phyloP scores from a whole-genome alignment of 53 echinoderm and acorn worm genomes.

The Stichopus horrens region DNA sequence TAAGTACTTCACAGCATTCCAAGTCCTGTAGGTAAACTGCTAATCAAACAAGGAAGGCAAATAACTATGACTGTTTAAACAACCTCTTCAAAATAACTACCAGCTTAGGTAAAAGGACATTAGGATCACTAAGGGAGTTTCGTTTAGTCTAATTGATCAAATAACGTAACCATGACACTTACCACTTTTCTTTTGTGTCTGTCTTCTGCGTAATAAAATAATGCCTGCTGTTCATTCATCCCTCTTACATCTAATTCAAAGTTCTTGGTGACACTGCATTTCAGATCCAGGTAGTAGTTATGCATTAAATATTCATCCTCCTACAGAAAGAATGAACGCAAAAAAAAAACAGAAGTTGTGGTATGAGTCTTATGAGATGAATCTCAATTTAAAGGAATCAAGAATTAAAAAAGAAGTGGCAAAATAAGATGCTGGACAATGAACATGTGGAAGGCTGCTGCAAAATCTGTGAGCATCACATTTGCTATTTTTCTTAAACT shows the following conservation, averaged over 20 bases:
- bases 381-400: not conserved
- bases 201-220: constrained; percentile 15
- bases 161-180: not conserved
- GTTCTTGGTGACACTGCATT: constrained; percentile 9
- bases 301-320: constrained; percentile 75
- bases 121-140: too few relatives aligned
- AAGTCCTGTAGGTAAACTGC: too few relatives aligned
- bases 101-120: too few relatives aligned
- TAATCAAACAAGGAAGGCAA: too few relatives aligned
- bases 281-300: constrained; percentile 20
- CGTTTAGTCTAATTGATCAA: not conserved
- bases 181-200: constrained; percentile 12
- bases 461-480: too few relatives aligned
- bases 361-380: not conserved
- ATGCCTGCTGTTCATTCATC: not conserved
- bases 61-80: too few relatives aligned
- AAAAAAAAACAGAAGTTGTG: not conserved
- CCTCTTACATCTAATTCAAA: constrained; percentile 2
- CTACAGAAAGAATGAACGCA: constrained; percentile 33
- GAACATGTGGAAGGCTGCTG: too few relatives aligned
- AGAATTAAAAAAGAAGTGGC: not conserved
- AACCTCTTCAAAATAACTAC: too few relatives aligned
- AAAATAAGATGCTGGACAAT: not conserved
- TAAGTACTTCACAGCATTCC: too few relatives aligned
- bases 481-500: too few relatives aligned